Base-by-base conservation (phyloP, 2,113 vertebrate genomes). In the Proteles cristata region DNA sequence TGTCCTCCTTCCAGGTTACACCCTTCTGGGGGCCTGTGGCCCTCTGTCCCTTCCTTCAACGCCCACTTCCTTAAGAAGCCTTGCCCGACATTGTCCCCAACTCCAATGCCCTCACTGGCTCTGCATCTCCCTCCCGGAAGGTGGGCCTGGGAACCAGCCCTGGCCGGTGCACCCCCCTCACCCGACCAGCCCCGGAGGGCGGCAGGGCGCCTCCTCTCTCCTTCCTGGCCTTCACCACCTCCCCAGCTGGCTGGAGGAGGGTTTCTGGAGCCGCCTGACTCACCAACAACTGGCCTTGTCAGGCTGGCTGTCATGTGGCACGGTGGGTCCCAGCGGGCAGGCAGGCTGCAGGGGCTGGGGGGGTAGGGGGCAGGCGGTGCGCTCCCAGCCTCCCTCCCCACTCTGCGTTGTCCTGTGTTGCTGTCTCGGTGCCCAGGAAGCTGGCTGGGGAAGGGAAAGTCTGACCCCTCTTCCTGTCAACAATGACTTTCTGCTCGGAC, bases 391-490 rank as follows among this genome's bases (percentile, higher is more conserved):
- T 58, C 71, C 86, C 35, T 63, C 80, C 76, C 35, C n/a, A 12
- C 26, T 45, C 58, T 71, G 26, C 73, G 71, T 95, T 91, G 80
- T 55, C 71, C 26, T 58, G 25, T 53, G 48, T 79, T 94, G 91
- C 58, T 96, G 58, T 79, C 87, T 96, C 71, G 89, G 92, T 93
- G n/a, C 94, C 92, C 39, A 80, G 63, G 79, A 96, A 65, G 81
- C 69, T 5, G 7, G 19, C 63, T 19, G n/a, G 63, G 69, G 93
- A 90, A 95, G 39, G 95, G 90, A 94, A 96, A 95, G 53, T 92
- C 77, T 97, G 90, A 55, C 84, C 97, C 58, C 61, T 94, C 88
- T 97, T 97, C 97, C 96, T 97, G 96, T 96, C 96, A 97, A 94
- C 84, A 92, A 74, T 95, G 95, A 84, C 94, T 84, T 94, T 96